Evolutionary conservation across 2,888 invertebrate species (phyloP).

Genomic region (Nemapogon koenigi): DNA sequence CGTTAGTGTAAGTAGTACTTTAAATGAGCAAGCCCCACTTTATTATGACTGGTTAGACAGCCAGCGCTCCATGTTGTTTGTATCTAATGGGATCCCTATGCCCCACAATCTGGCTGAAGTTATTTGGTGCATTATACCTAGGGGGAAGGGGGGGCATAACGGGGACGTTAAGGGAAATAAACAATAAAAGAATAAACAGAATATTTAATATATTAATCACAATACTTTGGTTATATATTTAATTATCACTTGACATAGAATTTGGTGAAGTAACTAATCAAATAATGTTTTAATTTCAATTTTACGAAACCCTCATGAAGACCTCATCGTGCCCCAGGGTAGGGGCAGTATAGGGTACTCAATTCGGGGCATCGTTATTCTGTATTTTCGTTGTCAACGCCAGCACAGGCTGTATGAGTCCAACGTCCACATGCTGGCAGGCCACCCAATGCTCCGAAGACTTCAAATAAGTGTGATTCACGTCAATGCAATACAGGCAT

Average conservation of each 20-base stretch:
- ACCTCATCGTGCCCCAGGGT: slow-evolving; percentile 16
- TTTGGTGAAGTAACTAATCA: slow-evolving; percentile 16
- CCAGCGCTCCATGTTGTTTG: no score
- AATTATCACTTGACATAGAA: slow-evolving; percentile 17
- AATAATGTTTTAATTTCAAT: slow-evolving; percentile 10
- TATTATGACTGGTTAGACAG: no score
- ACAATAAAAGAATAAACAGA: slow-evolving; percentile 2
- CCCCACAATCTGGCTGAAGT: no score
- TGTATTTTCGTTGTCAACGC: slow-evolving; percentile 19
- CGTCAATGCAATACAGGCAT: slow-evolving; percentile 7
- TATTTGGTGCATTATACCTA: no score
- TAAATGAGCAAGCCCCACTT: no score
- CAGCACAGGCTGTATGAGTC: slow-evolving; percentile 11
- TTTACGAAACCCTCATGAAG: slow-evolving; percentile 11
- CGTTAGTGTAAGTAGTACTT: no score
- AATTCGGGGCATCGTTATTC: slow-evolving; percentile 15
- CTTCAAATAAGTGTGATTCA: slow-evolving; percentile 2
- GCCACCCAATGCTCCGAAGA: slow-evolving; percentile 3
- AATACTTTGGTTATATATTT: slow-evolving; percentile 12
- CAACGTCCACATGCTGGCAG: slow-evolving; percentile 3
- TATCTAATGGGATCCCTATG: no score
- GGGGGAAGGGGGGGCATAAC: slow-evolving; percentile 4
- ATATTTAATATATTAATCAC: slow-evolving; percentile 9
- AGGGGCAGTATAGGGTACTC: slow-evolving; percentile 11
- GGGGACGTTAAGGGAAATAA: slow-evolving; percentile 9